Conservation (phyloP, 2,888 invertebrate species). For the Drosophila suboccidentalis region DNA sequence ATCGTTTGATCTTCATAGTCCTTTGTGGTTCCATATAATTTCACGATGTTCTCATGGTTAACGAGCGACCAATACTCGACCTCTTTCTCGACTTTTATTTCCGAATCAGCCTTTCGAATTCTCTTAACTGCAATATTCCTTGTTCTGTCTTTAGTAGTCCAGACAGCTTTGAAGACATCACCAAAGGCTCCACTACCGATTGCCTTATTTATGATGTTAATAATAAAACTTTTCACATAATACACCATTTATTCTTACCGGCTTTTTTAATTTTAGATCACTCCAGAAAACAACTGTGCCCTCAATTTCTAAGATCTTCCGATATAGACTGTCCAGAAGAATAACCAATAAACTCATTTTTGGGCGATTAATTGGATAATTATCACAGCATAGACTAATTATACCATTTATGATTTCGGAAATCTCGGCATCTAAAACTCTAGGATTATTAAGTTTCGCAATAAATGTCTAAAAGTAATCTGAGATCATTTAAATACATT, state of each 20-base stretch:
- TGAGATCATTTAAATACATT: neutral
- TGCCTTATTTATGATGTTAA: neutral
- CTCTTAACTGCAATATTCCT: constrained; percentile 3
- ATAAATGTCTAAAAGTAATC: neutral
- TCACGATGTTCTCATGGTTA: constrained; percentile 22
- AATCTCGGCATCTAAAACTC: neutral
- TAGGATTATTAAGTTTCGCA: neutral
- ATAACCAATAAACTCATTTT: neutral
- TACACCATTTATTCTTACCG: neutral
- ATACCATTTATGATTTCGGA: neutral
- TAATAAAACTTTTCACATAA: neutral
- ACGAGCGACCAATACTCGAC: neutral
- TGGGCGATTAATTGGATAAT: neutral
- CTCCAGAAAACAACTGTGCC: neutral
- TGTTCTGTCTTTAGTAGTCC: neutral
- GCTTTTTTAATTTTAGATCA: neutral
- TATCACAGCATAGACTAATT: constrained; percentile 8
- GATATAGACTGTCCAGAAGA: neutral
- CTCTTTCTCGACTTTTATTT: constrained; percentile 7
- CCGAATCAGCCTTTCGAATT: neutral
- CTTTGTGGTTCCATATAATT: neutral
- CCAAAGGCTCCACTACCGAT: neutral
- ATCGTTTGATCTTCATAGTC: neutral
- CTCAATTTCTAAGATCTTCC: neutral
- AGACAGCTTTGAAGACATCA: constrained; percentile 1